These are phyloP conservation scores for Siphamia tubifer DNA, from an alignment of 2,113 vertebrate genomes.

Conservation along the genomic window DNA sequence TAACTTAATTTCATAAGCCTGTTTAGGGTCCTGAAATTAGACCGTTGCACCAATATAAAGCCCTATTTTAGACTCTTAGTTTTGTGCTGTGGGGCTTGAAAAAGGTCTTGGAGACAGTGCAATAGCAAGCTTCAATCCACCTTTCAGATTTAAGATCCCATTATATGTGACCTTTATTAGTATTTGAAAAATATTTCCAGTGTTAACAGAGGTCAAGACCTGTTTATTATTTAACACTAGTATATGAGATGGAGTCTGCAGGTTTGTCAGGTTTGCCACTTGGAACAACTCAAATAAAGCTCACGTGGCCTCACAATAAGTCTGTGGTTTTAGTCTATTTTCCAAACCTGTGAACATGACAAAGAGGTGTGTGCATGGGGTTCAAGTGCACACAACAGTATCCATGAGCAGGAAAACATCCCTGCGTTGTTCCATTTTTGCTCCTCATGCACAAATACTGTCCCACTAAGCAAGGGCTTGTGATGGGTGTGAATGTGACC, in stretches of 20 bases:
- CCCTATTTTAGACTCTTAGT: slow-evolving; percentile 26
- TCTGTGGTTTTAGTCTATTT: no score
- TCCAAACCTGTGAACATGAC: no score
- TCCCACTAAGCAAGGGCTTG: no score
- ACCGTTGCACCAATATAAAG: slow-evolving; percentile 50
- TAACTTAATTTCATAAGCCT: slow-evolving; percentile 23
- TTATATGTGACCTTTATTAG: slow-evolving; percentile 11
- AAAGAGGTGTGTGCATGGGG: no score
- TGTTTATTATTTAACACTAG: neutral
- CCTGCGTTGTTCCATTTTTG: no score
- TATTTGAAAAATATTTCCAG: slow-evolving; percentile 30
- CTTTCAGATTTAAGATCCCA: slow-evolving; percentile 18
- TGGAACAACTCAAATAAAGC: slow-evolving; percentile 38
- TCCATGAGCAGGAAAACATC: no score
- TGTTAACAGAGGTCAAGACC: neutral
- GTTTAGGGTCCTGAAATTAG: slow-evolving; percentile 63
- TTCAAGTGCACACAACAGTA: no score
- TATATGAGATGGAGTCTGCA: neutral
- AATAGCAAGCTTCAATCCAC: slow-evolving; percentile 40
- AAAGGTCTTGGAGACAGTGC: slow-evolving; percentile 61
- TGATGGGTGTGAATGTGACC: no score
- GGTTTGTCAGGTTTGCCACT: slow-evolving; percentile 1
- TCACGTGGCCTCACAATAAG: slow-evolving; percentile 37
- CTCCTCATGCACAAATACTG: no score
- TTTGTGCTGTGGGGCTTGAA: slow-evolving; percentile 48